Conservation (phyloP, 2,113 vertebrate genomes). For the Symphodus melops region DNA sequence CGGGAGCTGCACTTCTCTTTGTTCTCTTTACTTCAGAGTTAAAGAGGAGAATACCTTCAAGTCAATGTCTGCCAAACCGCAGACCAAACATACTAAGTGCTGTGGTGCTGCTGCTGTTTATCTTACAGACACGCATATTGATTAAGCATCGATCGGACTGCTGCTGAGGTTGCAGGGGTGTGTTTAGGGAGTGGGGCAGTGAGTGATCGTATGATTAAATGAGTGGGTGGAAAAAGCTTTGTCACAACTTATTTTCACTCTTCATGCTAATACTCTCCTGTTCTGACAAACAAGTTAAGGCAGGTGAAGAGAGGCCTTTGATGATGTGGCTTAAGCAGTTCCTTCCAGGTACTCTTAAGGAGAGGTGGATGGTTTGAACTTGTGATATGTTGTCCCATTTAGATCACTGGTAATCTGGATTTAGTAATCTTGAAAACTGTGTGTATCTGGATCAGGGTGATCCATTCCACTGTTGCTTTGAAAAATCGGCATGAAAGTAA, state of each 20-base stretch:
- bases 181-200: constrained; percentile 3
- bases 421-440: too few species aligned
- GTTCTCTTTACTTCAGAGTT: not conserved
- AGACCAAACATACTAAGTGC: constrained; percentile 19
- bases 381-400: too few species aligned
- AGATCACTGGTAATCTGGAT: too few species aligned
- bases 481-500: too few species aligned
- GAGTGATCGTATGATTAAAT: not conserved
- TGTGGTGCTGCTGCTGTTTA: not conserved
- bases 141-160: constrained; percentile 41
- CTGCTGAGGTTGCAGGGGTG: constrained; percentile 17
- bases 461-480: too few species aligned
- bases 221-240: constrained; percentile 6
- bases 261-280: not conserved
- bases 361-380: too few species aligned
- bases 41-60: not conserved
- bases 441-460: too few species aligned
- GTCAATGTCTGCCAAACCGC: constrained; percentile 14
- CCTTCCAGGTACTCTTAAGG: too few species aligned
- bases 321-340: not conserved
- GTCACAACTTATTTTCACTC: not conserved
- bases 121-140: constrained; percentile 44
- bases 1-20: not conserved
- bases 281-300: not conserved
- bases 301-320: not conserved